phyloP scores from a whole-genome alignment of 2,113 vertebrate genomes.

The Sorex araneus region DNA sequence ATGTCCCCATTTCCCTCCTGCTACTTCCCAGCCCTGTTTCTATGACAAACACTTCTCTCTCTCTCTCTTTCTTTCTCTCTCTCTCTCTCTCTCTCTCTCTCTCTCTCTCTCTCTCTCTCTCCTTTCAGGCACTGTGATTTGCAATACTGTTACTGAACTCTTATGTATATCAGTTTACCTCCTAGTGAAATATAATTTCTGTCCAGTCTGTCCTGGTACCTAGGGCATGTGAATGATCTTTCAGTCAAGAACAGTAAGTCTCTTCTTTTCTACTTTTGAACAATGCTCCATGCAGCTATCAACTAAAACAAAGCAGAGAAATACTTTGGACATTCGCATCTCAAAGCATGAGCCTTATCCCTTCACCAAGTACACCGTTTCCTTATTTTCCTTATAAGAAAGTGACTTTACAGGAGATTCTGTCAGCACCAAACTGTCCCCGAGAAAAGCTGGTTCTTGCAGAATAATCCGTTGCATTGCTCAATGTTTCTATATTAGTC shows the following conservation, averaged over 20 bases:
- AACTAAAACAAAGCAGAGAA: slow-evolving; percentile 37
- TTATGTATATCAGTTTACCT: too few species aligned
- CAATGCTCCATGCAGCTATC: not conserved
- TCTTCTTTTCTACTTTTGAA: slow-evolving; percentile 12
- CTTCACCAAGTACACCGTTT: not conserved
- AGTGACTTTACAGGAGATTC: slow-evolving; percentile 20
- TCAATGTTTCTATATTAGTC: not conserved
- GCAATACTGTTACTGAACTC: too few species aligned
- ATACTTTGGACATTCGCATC: not conserved
- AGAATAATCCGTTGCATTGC: not conserved
- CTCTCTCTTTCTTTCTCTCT: too few species aligned
- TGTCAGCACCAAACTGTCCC: not conserved
- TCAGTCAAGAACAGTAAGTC: slow-evolving; percentile 27
- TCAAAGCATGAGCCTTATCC: not conserved
- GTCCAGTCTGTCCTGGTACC: not conserved
- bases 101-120: too few species aligned
- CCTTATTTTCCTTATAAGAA: not conserved
- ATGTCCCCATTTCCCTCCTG: too few species aligned
- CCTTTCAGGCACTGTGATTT: too few species aligned
- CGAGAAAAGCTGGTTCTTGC: not conserved
- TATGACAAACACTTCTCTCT: too few species aligned
- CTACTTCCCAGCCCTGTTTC: too few species aligned
- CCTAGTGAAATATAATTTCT: slow-evolving; percentile 26
- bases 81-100: too few species aligned
- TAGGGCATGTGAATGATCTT: slow-evolving; percentile 6